phyloP scores from a whole-genome alignment of 2,888 invertebrate genomes.

The Sarcophaga caerulescens region DNA sequence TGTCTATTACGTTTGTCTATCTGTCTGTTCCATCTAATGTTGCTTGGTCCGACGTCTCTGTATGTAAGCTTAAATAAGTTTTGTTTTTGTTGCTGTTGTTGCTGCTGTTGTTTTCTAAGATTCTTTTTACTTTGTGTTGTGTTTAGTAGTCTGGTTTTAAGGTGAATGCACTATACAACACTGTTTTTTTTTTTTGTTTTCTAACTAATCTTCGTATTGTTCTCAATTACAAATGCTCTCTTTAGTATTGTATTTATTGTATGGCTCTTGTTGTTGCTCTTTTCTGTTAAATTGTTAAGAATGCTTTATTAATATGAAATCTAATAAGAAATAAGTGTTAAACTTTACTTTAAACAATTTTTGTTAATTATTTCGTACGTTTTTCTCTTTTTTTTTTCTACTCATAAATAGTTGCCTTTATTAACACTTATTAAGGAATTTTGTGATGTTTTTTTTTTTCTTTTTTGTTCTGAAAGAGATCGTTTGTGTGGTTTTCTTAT shows the following conservation, averaged over 20 bases:
- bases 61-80: no score
- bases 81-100: constrained; percentile 31
- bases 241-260: no score
- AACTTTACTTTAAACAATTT: constrained; percentile 39
- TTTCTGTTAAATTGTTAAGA: no score
- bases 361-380: constrained; percentile 2
- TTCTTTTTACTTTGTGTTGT: constrained; percentile 50
- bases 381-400: constrained; percentile 6
- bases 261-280: no score
- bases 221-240: not conserved
- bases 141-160: constrained; percentile 67
- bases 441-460: not conserved
- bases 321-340: constrained; percentile 48
- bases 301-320: not conserved
- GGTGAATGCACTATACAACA: constrained; percentile 77
- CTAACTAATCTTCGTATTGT: not conserved
- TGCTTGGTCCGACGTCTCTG: no score
- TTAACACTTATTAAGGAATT: constrained; percentile 28
- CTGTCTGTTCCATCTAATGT: constrained; percentile 21
- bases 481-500: not conserved
- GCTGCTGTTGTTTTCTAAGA: constrained; percentile 44
- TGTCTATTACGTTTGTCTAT: constrained; percentile 30
- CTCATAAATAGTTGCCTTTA: not conserved
- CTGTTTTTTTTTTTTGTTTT: constrained; percentile 43
- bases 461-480: constrained; percentile 1